These are phyloP conservation scores for Rhagium mordax DNA, from an alignment of 2,888 invertebrate genomes.

Conservation along the genomic window DNA sequence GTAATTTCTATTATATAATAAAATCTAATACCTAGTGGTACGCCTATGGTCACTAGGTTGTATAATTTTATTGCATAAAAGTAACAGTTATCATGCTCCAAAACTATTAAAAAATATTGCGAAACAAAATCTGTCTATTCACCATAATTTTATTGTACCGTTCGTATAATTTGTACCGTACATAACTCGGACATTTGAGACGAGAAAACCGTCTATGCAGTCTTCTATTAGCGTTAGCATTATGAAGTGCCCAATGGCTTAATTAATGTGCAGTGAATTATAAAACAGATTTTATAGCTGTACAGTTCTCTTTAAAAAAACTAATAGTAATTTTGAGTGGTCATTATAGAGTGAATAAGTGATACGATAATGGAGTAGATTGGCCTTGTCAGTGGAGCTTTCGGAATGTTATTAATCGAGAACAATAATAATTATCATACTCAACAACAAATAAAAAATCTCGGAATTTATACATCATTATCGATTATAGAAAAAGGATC, in stretches of 20 bases:
- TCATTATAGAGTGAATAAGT: slow-evolving; percentile 10
- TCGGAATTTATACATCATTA: not conserved
- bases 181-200: slow-evolving; percentile 20
- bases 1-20: no score
- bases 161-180: slow-evolving; percentile 27
- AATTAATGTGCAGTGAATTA: slow-evolving; percentile 10
- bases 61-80: slow-evolving; percentile 16
- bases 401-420: not conserved
- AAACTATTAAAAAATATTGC: slow-evolving; percentile 24
- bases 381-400: not conserved
- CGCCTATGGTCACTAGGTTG: not conserved
- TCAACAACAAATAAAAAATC: not conserved
- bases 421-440: slow-evolving; percentile 4
- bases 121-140: slow-evolving; percentile 17
- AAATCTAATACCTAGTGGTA: not conserved
- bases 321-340: not conserved
- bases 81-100: not conserved
- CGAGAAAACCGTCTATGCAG: slow-evolving; percentile 5
- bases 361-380: slow-evolving; percentile 2
- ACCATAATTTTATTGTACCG: slow-evolving; percentile 29
- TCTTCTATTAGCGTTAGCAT: slow-evolving; percentile 11
- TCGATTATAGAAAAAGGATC: not conserved
- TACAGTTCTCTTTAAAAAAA: not conserved
- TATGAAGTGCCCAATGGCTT: slow-evolving; percentile 10
- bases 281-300: not conserved